phyloP scores from a whole-genome alignment of 2,113 vertebrate genomes.

The Gadus macrocephalus region DNA sequence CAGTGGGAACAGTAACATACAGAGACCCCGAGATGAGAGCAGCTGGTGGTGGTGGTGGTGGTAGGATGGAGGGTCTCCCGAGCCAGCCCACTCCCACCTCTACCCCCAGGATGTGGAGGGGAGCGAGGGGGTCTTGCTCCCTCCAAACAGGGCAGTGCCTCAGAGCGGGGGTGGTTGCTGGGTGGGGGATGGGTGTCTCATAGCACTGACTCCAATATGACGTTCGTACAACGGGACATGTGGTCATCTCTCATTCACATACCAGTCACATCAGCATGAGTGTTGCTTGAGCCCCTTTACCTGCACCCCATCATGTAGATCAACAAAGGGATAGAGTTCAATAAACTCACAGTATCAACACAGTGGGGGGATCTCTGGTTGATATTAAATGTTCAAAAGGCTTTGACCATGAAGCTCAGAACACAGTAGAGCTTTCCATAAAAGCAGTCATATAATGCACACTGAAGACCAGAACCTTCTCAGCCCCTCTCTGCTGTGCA shows the following conservation, averaged over 20 bases:
- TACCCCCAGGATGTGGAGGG: conserved; percentile 40
- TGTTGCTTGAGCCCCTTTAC: conserved; percentile 25
- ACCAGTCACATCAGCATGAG: conserved; percentile 47
- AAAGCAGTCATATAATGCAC: too few relatives aligned
- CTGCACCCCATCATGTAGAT: conserved; percentile 19
- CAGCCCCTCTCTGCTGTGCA: conserved; percentile 34
- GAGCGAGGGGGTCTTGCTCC: conserved; percentile 46
- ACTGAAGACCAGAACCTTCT: not conserved
- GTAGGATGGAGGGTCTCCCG: too few relatives aligned
- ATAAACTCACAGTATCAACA: conserved; percentile 35
- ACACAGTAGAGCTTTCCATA: not conserved
- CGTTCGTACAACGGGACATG: conserved; percentile 42
- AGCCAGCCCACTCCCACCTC: too few relatives aligned
- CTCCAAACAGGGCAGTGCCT: conserved; percentile 47
- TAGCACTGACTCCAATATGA: conserved; percentile 22
- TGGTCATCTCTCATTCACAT: conserved; percentile 38
- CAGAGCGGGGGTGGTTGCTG: conserved; percentile 34
- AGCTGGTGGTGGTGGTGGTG: conserved; percentile 31
- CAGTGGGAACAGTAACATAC: conserved; percentile 76
- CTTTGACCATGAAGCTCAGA: not conserved
- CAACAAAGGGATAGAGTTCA: conserved; percentile 42
- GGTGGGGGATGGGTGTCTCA: too few relatives aligned
- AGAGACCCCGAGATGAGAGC: conserved; percentile 53
- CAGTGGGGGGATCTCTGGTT: not conserved
- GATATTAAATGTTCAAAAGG: not conserved